phyloP scores from a whole-genome alignment of 2,888 invertebrate species.

The Cremastobaeus sp. region DNA sequence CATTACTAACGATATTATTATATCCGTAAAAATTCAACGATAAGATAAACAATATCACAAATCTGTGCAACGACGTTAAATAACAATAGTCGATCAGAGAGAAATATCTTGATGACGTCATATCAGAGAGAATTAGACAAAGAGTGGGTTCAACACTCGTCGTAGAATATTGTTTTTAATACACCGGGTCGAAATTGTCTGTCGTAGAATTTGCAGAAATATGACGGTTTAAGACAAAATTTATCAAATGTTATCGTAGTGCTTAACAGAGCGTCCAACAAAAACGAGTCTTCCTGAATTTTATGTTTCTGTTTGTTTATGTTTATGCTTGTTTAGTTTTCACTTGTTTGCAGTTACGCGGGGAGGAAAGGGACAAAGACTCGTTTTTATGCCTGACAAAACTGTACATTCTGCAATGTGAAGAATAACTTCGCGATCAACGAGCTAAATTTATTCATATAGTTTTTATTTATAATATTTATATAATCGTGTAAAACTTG shows the following conservation, averaged over 20 bases:
- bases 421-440: constrained; percentile 53
- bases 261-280: constrained; percentile 51
- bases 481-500: constrained; percentile 55
- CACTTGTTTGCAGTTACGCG: not conserved
- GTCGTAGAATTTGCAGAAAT: constrained; percentile 45
- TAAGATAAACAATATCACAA: constrained; percentile 63
- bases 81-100: constrained; percentile 61
- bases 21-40: constrained; percentile 57
- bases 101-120: constrained; percentile 58
- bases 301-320: constrained; percentile 52
- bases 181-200: constrained; percentile 46
- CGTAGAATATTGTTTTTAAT: constrained; percentile 39
- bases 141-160: constrained; percentile 45
- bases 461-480: constrained; percentile 42
- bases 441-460: constrained; percentile 54
- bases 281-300: constrained; percentile 52
- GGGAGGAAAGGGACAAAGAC: constrained; percentile 23
- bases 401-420: constrained; percentile 55
- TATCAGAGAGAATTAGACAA: constrained; percentile 59
- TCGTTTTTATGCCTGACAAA: constrained; percentile 52
- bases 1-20: constrained; percentile 48
- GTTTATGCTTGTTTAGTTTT: constrained; percentile 35
- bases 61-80: constrained; percentile 61
- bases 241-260: constrained; percentile 54
- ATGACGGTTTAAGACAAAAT: constrained; percentile 54